Base-by-base conservation (phyloP, 30 jellyfish, hydroid and myxozoan genomes). In the Cassiopea andromeda region DNA sequence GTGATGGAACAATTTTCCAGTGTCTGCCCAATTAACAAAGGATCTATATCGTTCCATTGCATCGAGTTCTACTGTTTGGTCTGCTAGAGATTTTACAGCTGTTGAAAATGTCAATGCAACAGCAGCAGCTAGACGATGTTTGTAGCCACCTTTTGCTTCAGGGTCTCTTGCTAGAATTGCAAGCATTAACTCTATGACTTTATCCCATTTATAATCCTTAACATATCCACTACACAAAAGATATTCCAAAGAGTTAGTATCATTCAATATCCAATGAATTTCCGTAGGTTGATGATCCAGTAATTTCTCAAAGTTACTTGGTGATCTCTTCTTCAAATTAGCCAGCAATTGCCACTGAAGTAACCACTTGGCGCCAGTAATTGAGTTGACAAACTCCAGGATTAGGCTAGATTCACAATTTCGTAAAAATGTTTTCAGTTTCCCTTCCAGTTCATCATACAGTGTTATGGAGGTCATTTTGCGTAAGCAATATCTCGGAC, bases 201-300 rank as follows among this genome's bases (percentile, higher is more conserved):
- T 15, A 16, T 1, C 44, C 92, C 92, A 84, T 70, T 76, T 84
- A 68, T 84, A 79, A 10, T 71, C 92, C 73, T 18, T 60, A 19
- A 84, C 92, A 72, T 84, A 73, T 3, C 92, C 92, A 84, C 92
- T 84, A 43, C 79, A 69, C 2, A 84, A 43, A 60, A 84, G 16
- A 5, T 15, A 58, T 44, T 84, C 92, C 1, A 84, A 70, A 18
- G 57, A 27, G 7, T 58, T 38, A 16, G 44, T 15, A 17, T 77
- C 86, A 48, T 77, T 49, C 49, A 58, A 38, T 9, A 77, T 19
- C 86, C 86, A 77, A 9, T 77, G 44, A 2, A 75, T 75, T 16
- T 47, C 84, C 27, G n/a, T 46, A 7, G 9, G 57, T 46, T 72
- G 58, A 49, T 8, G 59, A 77, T 60, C 72, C 18, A 47, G n/a